These are phyloP conservation scores for Enteromius afrohamiltoni DNA, from an alignment of 2,797 vertebrate species.

Conservation along the genomic window DNA sequence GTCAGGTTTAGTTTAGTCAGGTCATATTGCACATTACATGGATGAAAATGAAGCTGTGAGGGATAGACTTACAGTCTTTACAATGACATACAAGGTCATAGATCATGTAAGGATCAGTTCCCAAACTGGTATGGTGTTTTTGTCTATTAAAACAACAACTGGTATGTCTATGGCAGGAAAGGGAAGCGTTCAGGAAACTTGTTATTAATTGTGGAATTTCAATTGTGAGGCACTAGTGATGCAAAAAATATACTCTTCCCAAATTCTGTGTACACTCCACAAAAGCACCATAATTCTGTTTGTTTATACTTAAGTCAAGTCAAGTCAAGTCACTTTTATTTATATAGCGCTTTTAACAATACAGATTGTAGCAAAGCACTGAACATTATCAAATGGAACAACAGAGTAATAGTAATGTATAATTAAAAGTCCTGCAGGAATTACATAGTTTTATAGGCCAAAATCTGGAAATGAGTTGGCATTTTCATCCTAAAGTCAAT, in stretches of 20 bases:
- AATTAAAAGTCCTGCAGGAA: not conserved
- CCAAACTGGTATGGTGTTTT: not conserved
- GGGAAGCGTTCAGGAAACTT: not conserved
- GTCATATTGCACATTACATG: not conserved
- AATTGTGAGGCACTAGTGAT: not conserved
- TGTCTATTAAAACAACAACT: not conserved
- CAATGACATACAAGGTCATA: not conserved
- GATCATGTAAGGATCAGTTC: not conserved
- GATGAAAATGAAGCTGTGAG: not conserved
- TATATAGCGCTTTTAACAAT: no score
- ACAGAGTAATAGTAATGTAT: no score
- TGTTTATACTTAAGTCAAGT: not conserved
- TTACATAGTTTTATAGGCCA: not conserved
- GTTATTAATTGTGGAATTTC: not conserved
- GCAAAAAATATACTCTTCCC: not conserved
- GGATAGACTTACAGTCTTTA: not conserved
- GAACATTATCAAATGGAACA: no score
- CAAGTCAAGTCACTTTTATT: no score
- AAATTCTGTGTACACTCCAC: not conserved
- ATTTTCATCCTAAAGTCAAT: not conserved
- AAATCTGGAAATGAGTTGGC: not conserved
- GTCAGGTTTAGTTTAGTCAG: not conserved
- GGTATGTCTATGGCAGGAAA: not conserved
- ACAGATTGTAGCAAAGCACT: no score
- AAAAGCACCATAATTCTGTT: not conserved